A percentile compares a stretch with the other conserved stretches of the same genome.
phyloP scores from a whole-genome alignment of 2,113 vertebrate genomes.

The Okapia johnstoni region DNA sequence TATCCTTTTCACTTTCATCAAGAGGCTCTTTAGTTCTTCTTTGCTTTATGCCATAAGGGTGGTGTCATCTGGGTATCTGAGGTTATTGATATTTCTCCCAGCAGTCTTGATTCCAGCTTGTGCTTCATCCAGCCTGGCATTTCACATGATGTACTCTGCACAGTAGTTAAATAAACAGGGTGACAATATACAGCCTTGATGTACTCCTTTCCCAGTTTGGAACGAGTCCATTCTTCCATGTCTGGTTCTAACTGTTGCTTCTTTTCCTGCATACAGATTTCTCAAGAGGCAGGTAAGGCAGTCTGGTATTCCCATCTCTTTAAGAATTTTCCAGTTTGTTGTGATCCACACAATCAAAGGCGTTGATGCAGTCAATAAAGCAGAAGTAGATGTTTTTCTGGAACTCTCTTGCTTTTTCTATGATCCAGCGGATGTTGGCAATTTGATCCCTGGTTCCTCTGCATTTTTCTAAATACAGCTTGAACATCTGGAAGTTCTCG shows the following conservation, averaged over 20 bases:
- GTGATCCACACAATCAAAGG: not conserved
- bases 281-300: not conserved
- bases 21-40: not conserved
- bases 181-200: not conserved
- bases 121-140: not conserved
- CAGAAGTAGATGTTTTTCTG: not conserved
- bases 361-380: not conserved
- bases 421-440: not conserved
- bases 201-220: not conserved
- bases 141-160: not conserved
- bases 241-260: not conserved
- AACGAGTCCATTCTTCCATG: not conserved
- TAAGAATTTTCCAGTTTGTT: not conserved
- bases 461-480: not conserved
- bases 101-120: not conserved
- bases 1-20: not conserved
- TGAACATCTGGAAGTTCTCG: not conserved
- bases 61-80: not conserved
- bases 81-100: not conserved
- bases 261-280: not conserved
- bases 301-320: not conserved
- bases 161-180: not conserved
- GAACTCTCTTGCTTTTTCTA: not conserved
- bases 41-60: not conserved
- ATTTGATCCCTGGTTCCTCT: not conserved